Conservation (phyloP, 2,888 invertebrate genomes). For the Myopa tessellatipennis region DNA sequence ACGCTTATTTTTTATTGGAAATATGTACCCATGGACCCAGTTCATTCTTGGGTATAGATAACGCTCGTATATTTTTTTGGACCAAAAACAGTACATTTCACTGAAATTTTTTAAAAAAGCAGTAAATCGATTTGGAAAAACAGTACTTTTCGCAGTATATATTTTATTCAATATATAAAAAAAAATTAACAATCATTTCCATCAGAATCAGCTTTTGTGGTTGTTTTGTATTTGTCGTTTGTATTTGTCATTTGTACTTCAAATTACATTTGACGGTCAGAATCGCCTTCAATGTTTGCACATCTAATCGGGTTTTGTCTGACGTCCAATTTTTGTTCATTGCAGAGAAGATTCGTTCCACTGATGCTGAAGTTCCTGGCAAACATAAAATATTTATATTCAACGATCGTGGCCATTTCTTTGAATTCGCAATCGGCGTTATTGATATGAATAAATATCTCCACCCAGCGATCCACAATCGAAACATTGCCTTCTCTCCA, state of each 20-base stretch:
- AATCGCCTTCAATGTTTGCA: conserved; percentile 37
- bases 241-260: conserved; percentile 31
- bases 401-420: too few relatives aligned
- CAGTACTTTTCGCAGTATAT: background rate
- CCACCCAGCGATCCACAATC: conserved; percentile 24
- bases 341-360: conserved; percentile 42
- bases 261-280: conserved; percentile 37
- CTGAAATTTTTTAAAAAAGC: background rate
- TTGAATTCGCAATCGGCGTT: background rate
- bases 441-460: conserved; percentile 3
- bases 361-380: conserved; percentile 30
- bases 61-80: background rate
- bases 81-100: background rate
- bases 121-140: background rate
- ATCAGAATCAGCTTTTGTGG: too few relatives aligned
- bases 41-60: too few relatives aligned
- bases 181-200: background rate
- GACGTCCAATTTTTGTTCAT: conserved; percentile 40
- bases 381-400: too few relatives aligned
- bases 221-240: conserved; percentile 24
- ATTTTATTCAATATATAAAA: background rate
- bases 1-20: too few relatives aligned
- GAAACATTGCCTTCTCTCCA: conserved; percentile 27
- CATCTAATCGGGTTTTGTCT: conserved; percentile 35
- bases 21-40: too few relatives aligned